Evolutionary conservation across 2,113 vertebrate species (phyloP), one percentile per base, ranked within the genome.

Genomic region (Centrocercus urophasianus): DNA sequence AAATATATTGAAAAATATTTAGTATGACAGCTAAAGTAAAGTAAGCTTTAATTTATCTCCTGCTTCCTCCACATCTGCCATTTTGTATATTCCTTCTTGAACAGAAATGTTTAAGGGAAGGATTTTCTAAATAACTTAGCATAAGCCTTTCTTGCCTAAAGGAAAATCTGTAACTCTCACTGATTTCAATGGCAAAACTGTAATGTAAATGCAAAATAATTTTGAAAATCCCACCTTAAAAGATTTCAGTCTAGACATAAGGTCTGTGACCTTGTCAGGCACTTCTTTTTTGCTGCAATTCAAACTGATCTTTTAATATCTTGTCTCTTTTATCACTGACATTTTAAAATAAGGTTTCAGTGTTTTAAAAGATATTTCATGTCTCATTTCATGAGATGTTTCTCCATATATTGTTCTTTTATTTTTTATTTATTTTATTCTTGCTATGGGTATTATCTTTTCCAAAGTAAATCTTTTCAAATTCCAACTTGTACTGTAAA

Each of bases 141-240:
- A 86, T 32, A 86, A 36, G 30, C 10, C 17, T 71, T 52, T 92
- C 81, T 88, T 10, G 72, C 66, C 92, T 88, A 65, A 69, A 90
- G 93, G 43, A 93, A 96, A 50, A 42, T 72, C 73, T 63, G 50
- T 61, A 92, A 81, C 43, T 93, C 65, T 11, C 70, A 81, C 54
- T 84, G 48, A 82, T 94, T 96, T 84, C 77, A 94, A 61, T 47
- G 60, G 38, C 47, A 90, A 48, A n/a, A 79, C 47, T 64, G 38
- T 11, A 94, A 76, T 34, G 43, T 12, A 78, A 90, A 93, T 21
- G 14, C 27, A 83, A 92, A 93, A 79, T 48, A 0, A 61, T 78
- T 95, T 71, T 86, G 83, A 94, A 94, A 89, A 93, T 84, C 54
- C n/a, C 61, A 89, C 86, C 10, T 63, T 69, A 82, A 59, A 70